Base-by-base conservation (phyloP, 2,797 vertebrate species). In the Anniella stebbinsi region DNA sequence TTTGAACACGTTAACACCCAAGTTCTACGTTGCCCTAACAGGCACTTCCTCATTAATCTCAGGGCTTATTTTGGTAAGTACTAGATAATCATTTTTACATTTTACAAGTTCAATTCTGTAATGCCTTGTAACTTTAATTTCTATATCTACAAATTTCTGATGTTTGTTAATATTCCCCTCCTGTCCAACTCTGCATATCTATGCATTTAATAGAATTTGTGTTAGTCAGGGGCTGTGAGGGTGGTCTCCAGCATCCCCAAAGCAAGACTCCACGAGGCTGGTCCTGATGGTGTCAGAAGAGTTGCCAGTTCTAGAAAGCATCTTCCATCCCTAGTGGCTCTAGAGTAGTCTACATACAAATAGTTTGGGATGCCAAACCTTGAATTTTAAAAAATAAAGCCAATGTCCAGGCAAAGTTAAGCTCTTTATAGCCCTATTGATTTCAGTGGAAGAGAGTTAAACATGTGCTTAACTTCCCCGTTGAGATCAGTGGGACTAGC, bases 21-120 rank as follows among this genome's bases (percentile, higher is more conserved):
- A 99, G 97, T 99, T 99, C 97, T 99, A 99, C 70, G 99, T 99
- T 96, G 99, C 99, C 95, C 97, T 99, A 97, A 99, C 99, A 69
- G 99, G 99, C 92, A 99, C 99, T 48, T 99, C 99, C 48, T 99
- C 99, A 57, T 97, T 99, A 97, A 99, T 99, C 97, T 99, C 99
- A 54, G 99, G 99, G 96, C 99, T 99, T 96, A 99, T 99, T 97
- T 97, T 99, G 98, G 99, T 99, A 97, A 99, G 99, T 98, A 95
- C 21, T 91, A 6, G 12, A 89, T 91, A 88, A 38, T 72, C 36
- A 96, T 95, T 78, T 80, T 92, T 82, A n/a, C n/a, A 82, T 6
- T 91, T 96, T n/a, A 90, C 25, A 89, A 88, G 67, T 82, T 73
- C 66, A 0, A 25, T 91, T 94, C 90, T 0, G 0, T 73, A 82